phyloP scores from a whole-genome alignment of 2,113 vertebrate species.

The Tragelaphus scriptus region DNA sequence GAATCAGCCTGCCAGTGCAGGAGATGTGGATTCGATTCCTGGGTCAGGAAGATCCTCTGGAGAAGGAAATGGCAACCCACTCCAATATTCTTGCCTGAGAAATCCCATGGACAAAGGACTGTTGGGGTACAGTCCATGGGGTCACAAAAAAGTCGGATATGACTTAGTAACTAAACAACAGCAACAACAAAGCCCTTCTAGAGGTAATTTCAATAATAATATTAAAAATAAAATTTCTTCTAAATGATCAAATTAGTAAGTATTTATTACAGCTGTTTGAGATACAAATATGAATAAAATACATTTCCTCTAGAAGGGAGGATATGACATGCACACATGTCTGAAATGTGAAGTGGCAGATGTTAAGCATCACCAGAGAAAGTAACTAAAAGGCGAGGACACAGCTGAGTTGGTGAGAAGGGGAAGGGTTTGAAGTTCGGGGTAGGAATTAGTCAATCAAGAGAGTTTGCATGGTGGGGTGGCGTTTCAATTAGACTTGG shows the following conservation, averaged over 20 bases:
- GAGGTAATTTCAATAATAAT: constrained; percentile 35
- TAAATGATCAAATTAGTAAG: neutral
- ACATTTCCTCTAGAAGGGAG: neutral
- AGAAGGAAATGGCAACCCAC: neutral
- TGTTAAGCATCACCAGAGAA: neutral
- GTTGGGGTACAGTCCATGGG: neutral
- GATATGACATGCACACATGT: neutral
- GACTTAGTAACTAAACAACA: neutral
- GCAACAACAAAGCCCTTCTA: neutral
- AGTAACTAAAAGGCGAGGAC: neutral
- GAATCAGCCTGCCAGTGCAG: neutral
- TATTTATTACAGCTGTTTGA: neutral
- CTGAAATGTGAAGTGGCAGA: neutral
- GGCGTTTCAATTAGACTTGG: neutral
- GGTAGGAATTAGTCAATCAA: neutral
- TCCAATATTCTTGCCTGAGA: neutral
- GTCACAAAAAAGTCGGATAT: neutral
- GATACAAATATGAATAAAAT: constrained; percentile 22
- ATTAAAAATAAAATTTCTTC: constrained; percentile 24
- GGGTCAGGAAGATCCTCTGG: neutral
- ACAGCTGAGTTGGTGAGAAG: neutral
- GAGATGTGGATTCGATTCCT: neutral
- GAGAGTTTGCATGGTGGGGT: neutral
- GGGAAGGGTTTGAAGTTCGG: neutral
- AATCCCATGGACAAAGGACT: neutral